phyloP scores from a whole-genome alignment of 2,888 invertebrate genomes.

The Caenorhabditis becei region DNA sequence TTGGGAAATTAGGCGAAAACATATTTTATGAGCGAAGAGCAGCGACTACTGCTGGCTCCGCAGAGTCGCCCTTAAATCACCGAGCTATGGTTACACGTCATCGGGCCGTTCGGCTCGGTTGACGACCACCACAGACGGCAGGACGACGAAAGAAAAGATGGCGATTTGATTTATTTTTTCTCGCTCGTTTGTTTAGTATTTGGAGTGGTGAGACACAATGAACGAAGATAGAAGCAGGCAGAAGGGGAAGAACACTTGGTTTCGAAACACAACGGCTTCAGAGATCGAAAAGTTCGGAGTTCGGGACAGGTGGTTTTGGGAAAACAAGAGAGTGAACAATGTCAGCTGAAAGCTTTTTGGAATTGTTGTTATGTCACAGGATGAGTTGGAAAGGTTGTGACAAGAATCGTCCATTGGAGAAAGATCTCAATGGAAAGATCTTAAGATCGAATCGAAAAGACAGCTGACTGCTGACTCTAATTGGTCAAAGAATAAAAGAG shows the following conservation, averaged over 20 bases:
- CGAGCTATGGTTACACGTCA: conserved; percentile 49
- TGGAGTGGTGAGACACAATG: conserved; percentile 5
- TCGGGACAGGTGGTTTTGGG: too few species aligned
- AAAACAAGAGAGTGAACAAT: too few species aligned
- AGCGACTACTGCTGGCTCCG: not conserved
- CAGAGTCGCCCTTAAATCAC: conserved; percentile 22
- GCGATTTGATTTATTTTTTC: conserved; percentile 48
- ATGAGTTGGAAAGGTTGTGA: too few species aligned
- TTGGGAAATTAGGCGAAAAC: conserved; percentile 52
- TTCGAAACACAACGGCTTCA: not conserved
- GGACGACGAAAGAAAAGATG: conserved; percentile 7
- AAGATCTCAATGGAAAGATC: too few species aligned
- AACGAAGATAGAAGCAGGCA: not conserved
- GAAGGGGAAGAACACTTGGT: conserved; percentile 3
- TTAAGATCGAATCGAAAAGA: too few species aligned
- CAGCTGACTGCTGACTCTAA: too few species aligned
- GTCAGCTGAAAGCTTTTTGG: too few species aligned
- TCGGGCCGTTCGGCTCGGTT: conserved; percentile 33
- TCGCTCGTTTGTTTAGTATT: conserved; percentile 35
- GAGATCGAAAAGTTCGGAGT: too few species aligned
- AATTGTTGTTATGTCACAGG: too few species aligned
- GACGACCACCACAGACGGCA: conserved; percentile 24
- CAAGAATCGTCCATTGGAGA: too few species aligned
- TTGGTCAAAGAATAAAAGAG: too few species aligned
- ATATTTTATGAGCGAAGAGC: conserved; percentile 44